phyloP scores from a whole-genome alignment of 2,888 invertebrate genomes.

The Thalpophila matura region DNA sequence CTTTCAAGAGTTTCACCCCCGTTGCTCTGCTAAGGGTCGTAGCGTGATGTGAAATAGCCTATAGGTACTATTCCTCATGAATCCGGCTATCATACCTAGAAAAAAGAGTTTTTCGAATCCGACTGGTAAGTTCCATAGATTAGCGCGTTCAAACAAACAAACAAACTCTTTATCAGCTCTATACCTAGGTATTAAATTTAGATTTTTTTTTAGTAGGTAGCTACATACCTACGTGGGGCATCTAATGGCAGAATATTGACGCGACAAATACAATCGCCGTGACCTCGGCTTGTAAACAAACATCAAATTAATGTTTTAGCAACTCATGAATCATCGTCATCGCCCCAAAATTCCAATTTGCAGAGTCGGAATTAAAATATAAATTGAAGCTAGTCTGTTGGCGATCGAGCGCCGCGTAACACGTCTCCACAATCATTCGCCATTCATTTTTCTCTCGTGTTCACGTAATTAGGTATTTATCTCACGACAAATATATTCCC shows the following conservation, averaged over 20 bases:
- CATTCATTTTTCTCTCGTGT: slow-evolving; percentile 14
- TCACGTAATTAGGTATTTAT: slow-evolving; percentile 45
- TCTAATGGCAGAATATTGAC: slow-evolving; percentile 13
- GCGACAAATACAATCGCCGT: slow-evolving; percentile 24
- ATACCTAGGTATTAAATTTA: background rate
- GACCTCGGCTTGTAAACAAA: slow-evolving; percentile 63
- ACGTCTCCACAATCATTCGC: slow-evolving; percentile 42
- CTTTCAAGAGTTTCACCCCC: too few relatives aligned
- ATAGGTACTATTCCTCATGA: too few relatives aligned
- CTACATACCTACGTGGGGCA: background rate
- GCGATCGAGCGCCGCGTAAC: slow-evolving; percentile 39
- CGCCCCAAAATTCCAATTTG: slow-evolving; percentile 55
- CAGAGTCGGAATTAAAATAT: slow-evolving; percentile 49
- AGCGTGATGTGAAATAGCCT: too few relatives aligned
- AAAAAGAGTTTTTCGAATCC: too few relatives aligned
- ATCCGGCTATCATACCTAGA: too few relatives aligned
- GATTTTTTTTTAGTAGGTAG: too few relatives aligned
- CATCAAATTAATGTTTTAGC: slow-evolving; percentile 54
- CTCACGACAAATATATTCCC: slow-evolving; percentile 56
- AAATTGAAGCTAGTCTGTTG: slow-evolving; percentile 52
- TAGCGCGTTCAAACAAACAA: too few relatives aligned
- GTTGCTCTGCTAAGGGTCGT: too few relatives aligned
- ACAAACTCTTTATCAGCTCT: too few relatives aligned
- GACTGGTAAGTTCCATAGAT: too few relatives aligned
- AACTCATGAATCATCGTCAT: slow-evolving; percentile 61